These are phyloP conservation scores for Lochmaea capreae DNA, from an alignment of 2,888 invertebrate genomes.

Conservation along the genomic window DNA sequence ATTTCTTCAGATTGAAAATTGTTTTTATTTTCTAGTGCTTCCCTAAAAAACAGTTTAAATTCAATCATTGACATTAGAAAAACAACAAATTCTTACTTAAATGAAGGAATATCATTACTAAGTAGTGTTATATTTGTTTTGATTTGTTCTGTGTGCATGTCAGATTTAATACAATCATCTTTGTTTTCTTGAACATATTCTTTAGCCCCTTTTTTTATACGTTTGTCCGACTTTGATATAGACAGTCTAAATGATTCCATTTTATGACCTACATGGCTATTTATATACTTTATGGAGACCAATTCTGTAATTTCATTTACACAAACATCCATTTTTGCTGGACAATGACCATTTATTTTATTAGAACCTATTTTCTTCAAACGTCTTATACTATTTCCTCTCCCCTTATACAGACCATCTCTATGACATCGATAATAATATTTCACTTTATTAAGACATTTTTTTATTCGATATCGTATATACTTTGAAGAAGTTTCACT, in stretches of 20 bases:
- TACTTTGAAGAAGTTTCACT: constrained; percentile 13
- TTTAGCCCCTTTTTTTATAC: not conserved
- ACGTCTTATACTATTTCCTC: constrained; percentile 16
- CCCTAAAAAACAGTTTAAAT: not conserved
- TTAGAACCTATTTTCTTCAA: constrained; percentile 16
- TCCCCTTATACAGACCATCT: constrained; percentile 20
- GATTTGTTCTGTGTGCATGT: not conserved
- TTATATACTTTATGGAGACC: constrained; percentile 10
- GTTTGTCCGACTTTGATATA: not conserved
- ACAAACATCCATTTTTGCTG: constrained; percentile 15
- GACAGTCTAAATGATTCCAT: constrained; percentile 12
- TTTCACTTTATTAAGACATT: not conserved
- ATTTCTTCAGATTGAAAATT: not conserved
- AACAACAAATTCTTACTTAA: not conserved
- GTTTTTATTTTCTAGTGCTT: not conserved
- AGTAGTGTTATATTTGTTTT: not conserved
- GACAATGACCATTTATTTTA: constrained; percentile 25
- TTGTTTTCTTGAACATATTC: too few species aligned
- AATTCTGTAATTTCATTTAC: constrained; percentile 7
- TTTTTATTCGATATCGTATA: constrained; percentile 5
- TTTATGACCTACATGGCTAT: constrained; percentile 13
- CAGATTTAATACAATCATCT: too few species aligned
- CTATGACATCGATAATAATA: constrained; percentile 22
- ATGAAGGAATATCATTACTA: not conserved
- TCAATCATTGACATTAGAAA: not conserved